Base-by-base conservation (phyloP, 2,113 vertebrate species). In the Raja brachyura region DNA sequence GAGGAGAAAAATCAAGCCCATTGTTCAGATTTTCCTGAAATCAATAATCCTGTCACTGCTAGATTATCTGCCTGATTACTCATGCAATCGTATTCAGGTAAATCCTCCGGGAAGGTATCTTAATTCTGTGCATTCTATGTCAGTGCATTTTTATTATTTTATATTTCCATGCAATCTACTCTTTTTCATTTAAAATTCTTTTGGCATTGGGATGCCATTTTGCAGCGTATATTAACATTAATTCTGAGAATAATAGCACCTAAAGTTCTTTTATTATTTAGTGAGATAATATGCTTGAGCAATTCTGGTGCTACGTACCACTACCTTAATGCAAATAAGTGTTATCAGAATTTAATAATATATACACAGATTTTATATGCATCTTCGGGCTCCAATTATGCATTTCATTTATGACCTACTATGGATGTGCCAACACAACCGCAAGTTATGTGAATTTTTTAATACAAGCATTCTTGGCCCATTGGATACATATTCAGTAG, bases 351-450 rank as follows among this genome's bases (percentile, higher is more conserved):
- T 92, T 73, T 39, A 25, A 20, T 70, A 73, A 92, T 73, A 18
- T 48, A 92, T 28, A 73, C 22, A 48, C 9, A 92, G 18, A 73
- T 92, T 92, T 74, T 74, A 54, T 73, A 18, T 39, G 39, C 39
- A 14, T 16, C 22, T 54, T 74, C 22, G 54, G 33, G 13, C 90
- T 25, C 63, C 20, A 73, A 31, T 73, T 70, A 25, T 20, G 39
- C 28, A 54, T 25, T 73, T 48, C 39, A 92, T 92, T 92, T 70
- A 25, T 92, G 22, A 73, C 90, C 90, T 48, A 92, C 33, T 66
- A 39, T 92, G 39, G 31, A 73, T 73, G 4, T 25, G 13, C 66
- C 20, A 73, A 56, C 31, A 73, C 48, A 74, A 54, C 8, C 48
- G 10, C 22, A 73, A 73, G n/a, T 73, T n/a, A 28, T 54, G 14